Base-by-base conservation (phyloP, 2,888 invertebrate genomes). In the Sphecodes monilicornis region DNA sequence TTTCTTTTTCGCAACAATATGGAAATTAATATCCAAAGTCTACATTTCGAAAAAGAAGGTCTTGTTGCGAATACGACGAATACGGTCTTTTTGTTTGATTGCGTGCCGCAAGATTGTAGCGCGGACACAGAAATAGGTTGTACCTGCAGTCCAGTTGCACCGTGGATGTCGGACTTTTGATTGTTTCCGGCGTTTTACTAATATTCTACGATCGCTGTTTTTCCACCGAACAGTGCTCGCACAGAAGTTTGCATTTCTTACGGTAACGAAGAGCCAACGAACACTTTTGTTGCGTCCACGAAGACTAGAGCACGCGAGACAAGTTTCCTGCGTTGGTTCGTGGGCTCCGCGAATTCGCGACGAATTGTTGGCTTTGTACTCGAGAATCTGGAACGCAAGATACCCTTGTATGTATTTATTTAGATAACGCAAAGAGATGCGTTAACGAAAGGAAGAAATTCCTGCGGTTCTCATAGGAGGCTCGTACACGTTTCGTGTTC, bases 131-230 rank as follows among this genome's bases (percentile, higher is more conserved):
- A 60, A 60, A 60, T 18, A 29, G 29, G 8, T 43, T 6, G 11
- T 29, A 22, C 66, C 4, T 3, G 64, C 66, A 66, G 66, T 36
- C 32, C 66, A 36, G 36, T 66, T 66, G 29, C 29, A 1, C 10
- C 32, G 66, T 22, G 18, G 32, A 66, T 66, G 66, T 22, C 66
- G 22, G 66, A 11, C 36, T 66, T 32, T 32, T 32, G 66, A 66
- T 66, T 66, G 66, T 66, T 66, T 66, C 66, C 66, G 66, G 66
- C 36, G 66, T 66, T 36, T 66, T 66, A 22, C 66, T 4, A 36
- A 3, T 10, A 18, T 66, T 36, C 36, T 10, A 0, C 36, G 66
- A 66, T 64, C 32, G 3, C 18, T 10, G 32, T 32, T 10, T 22
- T 22, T 32, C 22, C 36, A 13, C 10, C 11, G 22, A 66, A 66